Base-by-base conservation (phyloP, 1,140 invertebrate genomes). In the Hylaeus anthracinus region DNA sequence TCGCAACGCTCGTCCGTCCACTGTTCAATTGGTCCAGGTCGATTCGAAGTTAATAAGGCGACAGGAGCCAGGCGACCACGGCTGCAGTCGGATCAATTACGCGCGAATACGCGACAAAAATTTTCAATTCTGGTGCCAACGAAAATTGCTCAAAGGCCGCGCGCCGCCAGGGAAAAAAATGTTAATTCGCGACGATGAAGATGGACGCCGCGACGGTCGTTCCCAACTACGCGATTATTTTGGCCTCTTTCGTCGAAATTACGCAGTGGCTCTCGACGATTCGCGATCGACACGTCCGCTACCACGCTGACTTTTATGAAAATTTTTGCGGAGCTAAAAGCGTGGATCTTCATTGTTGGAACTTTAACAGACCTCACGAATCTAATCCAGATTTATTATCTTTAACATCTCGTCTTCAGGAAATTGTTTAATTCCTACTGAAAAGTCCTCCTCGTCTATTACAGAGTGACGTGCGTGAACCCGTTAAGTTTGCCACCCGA, bases 141-240 rank as follows among this genome's bases (percentile, higher is more conserved):
- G 64, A 53, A 79, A 72, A 79, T 79, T 79, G 69, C 53, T 60
- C 61, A 55, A 61, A 60, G 66, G 45, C 12, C 51, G 41, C 51
- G 75, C 37, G 66, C 66, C 65, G 75, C 56, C 14, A 26, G 15
- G 43, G 39, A 60, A 73, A 53, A 66, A 67, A 67, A 74, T 53
- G 55, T 80, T 80, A 60, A 80, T 80, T 67, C 79, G 4, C 15
- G 15, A 6, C 72, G 65, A 80, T 75, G 72, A 80, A 80, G 79
- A 80, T 67, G 64, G 79, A 80, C 79, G 41, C 60, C 41, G 15
- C 8, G 41, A 15, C 8, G 58, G 63, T 56, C 12, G 41, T 41
- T 3, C 15, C 26, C 14, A 66, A 58, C 48, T 26, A 56, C 77
- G 61, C 53, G 53, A 66, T 66, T 43, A 37, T 74, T 60, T 53